phyloP scores from a whole-genome alignment of 1,140 invertebrate species.

The Microplitis mediator region DNA sequence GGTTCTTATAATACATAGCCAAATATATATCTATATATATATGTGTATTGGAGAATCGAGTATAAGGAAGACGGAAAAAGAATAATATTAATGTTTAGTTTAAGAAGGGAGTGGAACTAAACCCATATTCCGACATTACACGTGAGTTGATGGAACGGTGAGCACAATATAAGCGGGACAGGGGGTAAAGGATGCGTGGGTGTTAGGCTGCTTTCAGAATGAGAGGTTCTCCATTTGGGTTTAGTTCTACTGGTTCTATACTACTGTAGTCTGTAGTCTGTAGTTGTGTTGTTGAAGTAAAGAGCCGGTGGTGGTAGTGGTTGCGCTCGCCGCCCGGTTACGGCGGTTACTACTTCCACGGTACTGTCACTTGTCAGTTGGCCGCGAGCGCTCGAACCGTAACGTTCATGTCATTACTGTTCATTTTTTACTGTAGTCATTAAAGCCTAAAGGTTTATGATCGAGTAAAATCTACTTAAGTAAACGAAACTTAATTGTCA shows the following conservation, averaged over 20 bases:
- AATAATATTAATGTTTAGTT: no score
- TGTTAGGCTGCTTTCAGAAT: not conserved
- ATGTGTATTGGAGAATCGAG: no score
- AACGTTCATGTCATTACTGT: constrained; percentile 7
- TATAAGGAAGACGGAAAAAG: no score
- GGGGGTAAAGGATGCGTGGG: not conserved
- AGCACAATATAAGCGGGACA: no score
- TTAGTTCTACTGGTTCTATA: not conserved
- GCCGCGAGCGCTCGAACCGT: constrained; percentile 39
- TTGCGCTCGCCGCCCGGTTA: constrained; percentile 23
- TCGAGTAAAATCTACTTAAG: not conserved
- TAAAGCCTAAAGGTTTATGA: not conserved
- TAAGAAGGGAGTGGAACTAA: no score
- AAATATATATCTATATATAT: no score
- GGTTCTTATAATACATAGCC: no score
- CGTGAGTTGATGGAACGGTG: no score
- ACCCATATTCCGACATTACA: no score
- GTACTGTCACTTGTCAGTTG: constrained; percentile 50
- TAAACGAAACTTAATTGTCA: no score
- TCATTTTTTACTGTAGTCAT: not conserved
- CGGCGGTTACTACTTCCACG: constrained; percentile 28
- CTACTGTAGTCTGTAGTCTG: no score
- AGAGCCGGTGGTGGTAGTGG: constrained; percentile 17
- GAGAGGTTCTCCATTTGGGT: not conserved
- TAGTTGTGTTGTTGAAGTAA: not conserved